A percentile compares a stretch with the other conserved stretches of the same genome.
Conservation (phyloP, 2,888 invertebrate species). For the Drosophila kuntzei region DNA sequence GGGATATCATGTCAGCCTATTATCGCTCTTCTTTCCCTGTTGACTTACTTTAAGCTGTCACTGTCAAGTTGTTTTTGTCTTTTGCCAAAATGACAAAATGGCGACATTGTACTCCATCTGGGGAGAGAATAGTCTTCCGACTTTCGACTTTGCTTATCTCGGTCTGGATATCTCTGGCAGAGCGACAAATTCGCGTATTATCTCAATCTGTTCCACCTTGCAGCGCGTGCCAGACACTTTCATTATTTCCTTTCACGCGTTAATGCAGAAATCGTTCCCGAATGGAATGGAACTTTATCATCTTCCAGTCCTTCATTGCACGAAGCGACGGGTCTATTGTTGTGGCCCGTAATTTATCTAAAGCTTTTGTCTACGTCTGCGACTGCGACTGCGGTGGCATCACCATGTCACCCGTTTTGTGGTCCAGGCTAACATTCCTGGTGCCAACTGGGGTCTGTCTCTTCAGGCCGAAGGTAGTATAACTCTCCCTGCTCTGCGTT, state of each 20-base stretch:
- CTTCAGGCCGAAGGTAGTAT: constrained; percentile 27
- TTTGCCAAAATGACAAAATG: constrained; percentile 36
- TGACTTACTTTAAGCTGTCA: constrained; percentile 31
- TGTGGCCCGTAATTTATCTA: constrained; percentile 50
- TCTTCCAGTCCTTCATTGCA: constrained; percentile 47
- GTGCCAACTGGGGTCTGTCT: constrained; percentile 15
- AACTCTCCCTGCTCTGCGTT: constrained; percentile 55
- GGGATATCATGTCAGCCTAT: constrained; percentile 27
- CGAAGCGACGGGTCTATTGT: constrained; percentile 41
- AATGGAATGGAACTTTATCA: constrained; percentile 50
- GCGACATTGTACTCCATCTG: constrained; percentile 37
- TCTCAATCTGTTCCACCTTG: constrained; percentile 61
- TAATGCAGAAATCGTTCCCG: constrained; percentile 19
- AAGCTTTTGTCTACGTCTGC: constrained; percentile 59
- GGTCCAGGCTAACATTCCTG: constrained; percentile 33
- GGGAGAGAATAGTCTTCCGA: constrained; percentile 8
- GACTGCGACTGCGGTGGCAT: constrained; percentile 39
- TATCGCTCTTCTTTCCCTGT: constrained; percentile 22
- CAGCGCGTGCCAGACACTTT: constrained; percentile 40
- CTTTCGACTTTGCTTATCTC: constrained; percentile 50
- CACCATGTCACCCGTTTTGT: constrained; percentile 41
- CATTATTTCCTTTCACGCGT: constrained; percentile 63
- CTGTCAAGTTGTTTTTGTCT: constrained; percentile 36
- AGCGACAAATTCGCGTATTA: constrained; percentile 77
- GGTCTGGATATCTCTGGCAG: constrained; percentile 66